Percentiles rank a stretch among this genome's conserved stretches.
Conservation (phyloP, 2,113 vertebrate genomes). For the Corapipo altera region DNA sequence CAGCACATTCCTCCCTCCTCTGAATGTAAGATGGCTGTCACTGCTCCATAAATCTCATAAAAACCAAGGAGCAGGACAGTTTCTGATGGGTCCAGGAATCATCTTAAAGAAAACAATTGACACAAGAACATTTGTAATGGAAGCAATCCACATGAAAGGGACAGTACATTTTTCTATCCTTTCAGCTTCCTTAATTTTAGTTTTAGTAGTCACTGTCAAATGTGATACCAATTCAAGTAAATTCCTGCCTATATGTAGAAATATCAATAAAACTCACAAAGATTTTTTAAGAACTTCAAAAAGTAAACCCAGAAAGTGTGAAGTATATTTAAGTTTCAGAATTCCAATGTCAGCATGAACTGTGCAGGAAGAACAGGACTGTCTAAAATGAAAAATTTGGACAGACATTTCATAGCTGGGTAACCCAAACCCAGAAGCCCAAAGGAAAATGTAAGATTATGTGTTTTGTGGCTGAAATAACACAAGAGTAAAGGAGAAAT, state of each 20-base stretch:
- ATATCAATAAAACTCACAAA: not conserved
- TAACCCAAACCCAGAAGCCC: not conserved
- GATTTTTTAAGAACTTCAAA: not conserved
- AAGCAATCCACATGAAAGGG: not conserved
- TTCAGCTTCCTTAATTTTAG: not conserved
- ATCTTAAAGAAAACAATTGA: not conserved
- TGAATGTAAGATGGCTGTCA: not conserved
- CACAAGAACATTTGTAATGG: not conserved
- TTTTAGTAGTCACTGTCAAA: not conserved
- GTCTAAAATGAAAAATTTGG: not conserved
- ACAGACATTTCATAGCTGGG: not conserved
- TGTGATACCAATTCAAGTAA: not conserved
- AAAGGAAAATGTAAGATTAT: not conserved
- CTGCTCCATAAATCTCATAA: not conserved
- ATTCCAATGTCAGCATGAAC: not conserved
- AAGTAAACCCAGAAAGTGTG: not conserved
- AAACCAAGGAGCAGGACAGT: not conserved
- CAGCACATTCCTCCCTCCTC: not conserved
- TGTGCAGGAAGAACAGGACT: not conserved
- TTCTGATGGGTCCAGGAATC: not conserved
- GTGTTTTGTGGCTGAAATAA: not conserved
- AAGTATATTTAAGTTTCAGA: not conserved
- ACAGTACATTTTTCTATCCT: not conserved
- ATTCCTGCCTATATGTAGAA: not conserved
- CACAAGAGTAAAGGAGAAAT: not conserved